Evolutionary conservation across 2,888 invertebrate genomes (phyloP), one percentile per base, ranked within the genome.

Genomic region (Spisula subtruncata): DNA sequence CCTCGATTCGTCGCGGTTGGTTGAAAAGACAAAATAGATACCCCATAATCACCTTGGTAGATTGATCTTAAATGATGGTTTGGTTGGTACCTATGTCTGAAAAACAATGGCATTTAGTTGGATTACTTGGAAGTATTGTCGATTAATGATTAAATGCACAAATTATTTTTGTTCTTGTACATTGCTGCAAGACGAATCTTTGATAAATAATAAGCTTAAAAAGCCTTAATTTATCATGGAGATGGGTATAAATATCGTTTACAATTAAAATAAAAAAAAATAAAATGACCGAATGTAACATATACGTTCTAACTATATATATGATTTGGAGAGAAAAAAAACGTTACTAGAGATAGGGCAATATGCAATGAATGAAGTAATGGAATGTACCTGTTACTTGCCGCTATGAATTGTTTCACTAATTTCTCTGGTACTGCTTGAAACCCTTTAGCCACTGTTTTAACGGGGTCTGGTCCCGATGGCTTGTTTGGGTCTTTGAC

Each of bases 381-480:
- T 54, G 54, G 14, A 25, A 66, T 25, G 66, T 89, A 87, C 89
- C 56, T 54, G 25, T 41, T n/a, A 46, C 88, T 86, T 10, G 83
- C 41, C 14, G 29, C 25, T 32, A 90, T 41, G 32, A 90, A 90
- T n/a, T 90, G 85, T 54, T 83, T n/a, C 14, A 88, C 83, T 85
- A 90, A 75, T 18, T 51, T 66, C 51, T 88, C 88, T 12, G 90
- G 90, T 32, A 90, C 85, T 14, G 87, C 82, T 54, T 90, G 88
- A 46, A 87, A 89, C 0, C 87, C 88, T 14, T 82, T 6, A 29
- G 46, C 46, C 0, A 89, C 87, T 10, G 89, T 89, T 83, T 91
- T 89, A 41, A 91, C 87, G 10, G 79, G 32, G n/a, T 35, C 20
- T 81, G 75, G 84, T 25, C 41, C 29, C 16, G 88, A 14, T 14